Evolutionary conservation across 2,888 invertebrate genomes (phyloP).

Genomic region (Eucera pruinosa): DNA sequence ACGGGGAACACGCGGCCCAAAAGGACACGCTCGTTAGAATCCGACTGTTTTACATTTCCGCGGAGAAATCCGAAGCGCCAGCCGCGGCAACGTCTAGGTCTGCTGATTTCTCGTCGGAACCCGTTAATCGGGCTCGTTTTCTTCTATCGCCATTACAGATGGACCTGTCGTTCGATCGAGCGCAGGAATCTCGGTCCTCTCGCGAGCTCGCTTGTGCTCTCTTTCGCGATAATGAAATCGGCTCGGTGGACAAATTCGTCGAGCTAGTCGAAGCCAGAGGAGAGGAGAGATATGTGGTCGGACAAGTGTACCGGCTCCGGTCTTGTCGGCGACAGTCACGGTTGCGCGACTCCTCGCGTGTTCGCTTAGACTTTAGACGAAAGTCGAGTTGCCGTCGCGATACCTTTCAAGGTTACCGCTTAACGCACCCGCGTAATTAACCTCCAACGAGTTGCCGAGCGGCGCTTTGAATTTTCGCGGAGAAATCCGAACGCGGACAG

Average conservation of each 20-base stretch:
- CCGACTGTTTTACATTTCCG: slow-evolving; percentile 70
- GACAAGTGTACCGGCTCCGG: not conserved
- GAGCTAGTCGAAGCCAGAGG: not conserved
- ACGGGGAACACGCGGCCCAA: too few species aligned
- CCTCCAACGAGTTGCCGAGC: slow-evolving; percentile 8
- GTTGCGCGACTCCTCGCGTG: not conserved
- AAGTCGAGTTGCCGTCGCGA: slow-evolving; percentile 20
- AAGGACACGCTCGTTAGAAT: too few species aligned
- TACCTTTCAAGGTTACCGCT: slow-evolving; percentile 24
- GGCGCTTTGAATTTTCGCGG: slow-evolving; percentile 16
- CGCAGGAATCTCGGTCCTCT: not conserved
- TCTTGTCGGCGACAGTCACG: slow-evolving; percentile 3
- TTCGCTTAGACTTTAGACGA: slow-evolving; percentile 28
- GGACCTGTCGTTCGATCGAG: slow-evolving; percentile 2
- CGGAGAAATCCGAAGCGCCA: slow-evolving; percentile 74
- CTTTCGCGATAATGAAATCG: not conserved
- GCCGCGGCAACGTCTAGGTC: slow-evolving; percentile 60
- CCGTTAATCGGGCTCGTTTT: slow-evolving; percentile 31
- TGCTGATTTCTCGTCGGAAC: slow-evolving; percentile 69
- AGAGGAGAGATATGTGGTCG: not conserved
- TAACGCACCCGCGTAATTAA: slow-evolving; percentile 37
- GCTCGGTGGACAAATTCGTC: not conserved
- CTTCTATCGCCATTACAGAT: not conserved
- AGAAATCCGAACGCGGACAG: slow-evolving; percentile 15
- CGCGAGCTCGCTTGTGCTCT: not conserved